Evolutionary conservation across 2,113 vertebrate species (phyloP), one percentile per base, ranked within the genome.

Genomic region (Zootoca vivipara): DNA sequence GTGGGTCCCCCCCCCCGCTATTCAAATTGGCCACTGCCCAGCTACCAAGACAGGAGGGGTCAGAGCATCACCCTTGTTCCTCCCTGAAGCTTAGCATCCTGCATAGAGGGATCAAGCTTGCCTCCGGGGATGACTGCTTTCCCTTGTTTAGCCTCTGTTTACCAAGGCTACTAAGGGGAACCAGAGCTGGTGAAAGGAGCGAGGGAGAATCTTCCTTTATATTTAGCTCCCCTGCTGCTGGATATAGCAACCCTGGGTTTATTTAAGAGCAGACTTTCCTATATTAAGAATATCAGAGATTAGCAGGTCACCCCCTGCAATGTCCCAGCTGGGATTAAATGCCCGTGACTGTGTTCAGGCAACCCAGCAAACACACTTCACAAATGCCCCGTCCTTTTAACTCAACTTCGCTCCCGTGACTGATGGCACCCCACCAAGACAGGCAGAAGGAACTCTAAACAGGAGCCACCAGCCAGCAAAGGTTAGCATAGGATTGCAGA

Each of bases 91-190:
- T 42, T 38, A 0, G 1, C 35, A 12, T n/a, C 26, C 8, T 10
- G 40, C 35, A 1, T 62, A 1, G 38, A 2, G 1, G 15, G 0
- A 74, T 24, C 83, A 24, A 4, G 0, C 69, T 30, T 4, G 9
- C 3, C 16, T 16, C 69, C 9, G 38, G 1, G 7, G 8, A 16
- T 0, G 5, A 72, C 58, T 73, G 12, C 13, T 7, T 2, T 56
- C n/a, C 10, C 85, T 83, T 64, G 16, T 70, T 79, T 5, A 82
- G 80, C 81, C n/a, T 70, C 80, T 79, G 86, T 74, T 85, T 24
- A 74, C 22, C 20, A 7, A 26, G 77, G 78, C 83, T 85, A 78
- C 81, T 75, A 62, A 12, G 82, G 5, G 42, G 35, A 79, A 52
- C 46, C 74, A 12, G 84, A 30, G 79, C n/a, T 28, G 22, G 9